Conservation (phyloP, 2,888 invertebrate genomes). For the Abrostola triplasia region DNA sequence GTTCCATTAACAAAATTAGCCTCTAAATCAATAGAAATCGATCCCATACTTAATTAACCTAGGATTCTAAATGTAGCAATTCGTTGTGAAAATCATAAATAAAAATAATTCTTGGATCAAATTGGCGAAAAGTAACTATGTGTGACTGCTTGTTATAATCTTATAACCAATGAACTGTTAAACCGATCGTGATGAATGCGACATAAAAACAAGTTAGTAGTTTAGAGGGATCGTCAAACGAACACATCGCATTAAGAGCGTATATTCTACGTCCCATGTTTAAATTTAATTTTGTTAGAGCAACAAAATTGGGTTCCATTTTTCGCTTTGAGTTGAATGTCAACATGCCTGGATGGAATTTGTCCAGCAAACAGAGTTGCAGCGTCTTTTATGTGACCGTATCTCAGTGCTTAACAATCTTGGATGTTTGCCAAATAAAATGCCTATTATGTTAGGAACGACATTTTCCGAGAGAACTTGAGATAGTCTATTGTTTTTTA, state of each 20-base stretch:
- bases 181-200: too few relatives aligned
- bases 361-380: conserved; percentile 64
- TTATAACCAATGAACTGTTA: too few relatives aligned
- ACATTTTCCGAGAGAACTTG: conserved; percentile 27
- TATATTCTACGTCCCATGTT: conserved; percentile 10
- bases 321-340: conserved; percentile 56
- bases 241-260: neutral
- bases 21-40: too few relatives aligned
- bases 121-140: too few relatives aligned
- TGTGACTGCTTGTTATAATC: too few relatives aligned
- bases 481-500: conserved; percentile 1
- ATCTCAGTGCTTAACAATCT: conserved; percentile 42
- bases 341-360: conserved; percentile 65
- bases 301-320: conserved; percentile 56
- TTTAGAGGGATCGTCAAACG: neutral
- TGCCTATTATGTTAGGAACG: conserved; percentile 29
- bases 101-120: too few relatives aligned
- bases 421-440: conserved; percentile 54
- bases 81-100: too few relatives aligned
- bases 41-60: too few relatives aligned
- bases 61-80: too few relatives aligned
- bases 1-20: too few relatives aligned
- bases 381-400: conserved; percentile 44
- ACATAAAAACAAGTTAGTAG: too few relatives aligned
- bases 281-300: conserved; percentile 48